A percentile compares a stretch with the other conserved stretches of the same genome.
phyloP scores from a whole-genome alignment of 2,797 vertebrate genomes.

The Enteromius unitaeniatus region DNA sequence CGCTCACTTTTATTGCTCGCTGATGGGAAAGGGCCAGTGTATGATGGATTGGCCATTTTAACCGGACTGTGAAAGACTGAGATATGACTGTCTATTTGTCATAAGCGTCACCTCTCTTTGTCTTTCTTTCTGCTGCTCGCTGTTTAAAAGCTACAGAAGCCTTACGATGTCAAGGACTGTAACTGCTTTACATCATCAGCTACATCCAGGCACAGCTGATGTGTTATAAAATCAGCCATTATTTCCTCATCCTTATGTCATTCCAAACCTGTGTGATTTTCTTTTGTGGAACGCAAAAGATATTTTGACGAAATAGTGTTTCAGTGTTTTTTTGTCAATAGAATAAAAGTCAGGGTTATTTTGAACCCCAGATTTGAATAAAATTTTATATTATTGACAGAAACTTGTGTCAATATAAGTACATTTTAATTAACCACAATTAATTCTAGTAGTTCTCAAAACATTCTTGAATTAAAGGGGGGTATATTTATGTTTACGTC shows the following conservation, averaged over 20 bases:
- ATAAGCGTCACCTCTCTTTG: constrained; percentile 41
- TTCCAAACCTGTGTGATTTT: not conserved
- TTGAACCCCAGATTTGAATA: not conserved
- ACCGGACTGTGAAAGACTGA: constrained; percentile 53
- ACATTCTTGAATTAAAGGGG: no score
- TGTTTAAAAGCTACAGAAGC: constrained; percentile 37
- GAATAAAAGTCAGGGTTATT: not conserved
- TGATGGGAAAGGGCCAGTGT: constrained; percentile 24
- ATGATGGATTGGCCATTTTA: constrained; percentile 54
- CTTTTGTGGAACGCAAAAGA: not conserved
- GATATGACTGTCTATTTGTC: constrained; percentile 56
- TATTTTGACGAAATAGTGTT: not conserved
- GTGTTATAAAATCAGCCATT: not conserved
- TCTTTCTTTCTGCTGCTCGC: not conserved
- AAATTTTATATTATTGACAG: not conserved
- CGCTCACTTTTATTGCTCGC: constrained; percentile 42
- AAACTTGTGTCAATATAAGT: not conserved
- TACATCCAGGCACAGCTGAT: not conserved
- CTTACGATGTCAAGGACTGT: not conserved
- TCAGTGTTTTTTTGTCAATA: not conserved
- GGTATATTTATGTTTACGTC: not conserved
- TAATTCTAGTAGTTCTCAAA: no score
- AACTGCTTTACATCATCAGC: not conserved
- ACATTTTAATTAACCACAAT: no score
- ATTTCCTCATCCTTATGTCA: not conserved